These are phyloP conservation scores for Nibea albiflora DNA, from an alignment of 2,113 vertebrate genomes.

Conservation along the genomic window DNA sequence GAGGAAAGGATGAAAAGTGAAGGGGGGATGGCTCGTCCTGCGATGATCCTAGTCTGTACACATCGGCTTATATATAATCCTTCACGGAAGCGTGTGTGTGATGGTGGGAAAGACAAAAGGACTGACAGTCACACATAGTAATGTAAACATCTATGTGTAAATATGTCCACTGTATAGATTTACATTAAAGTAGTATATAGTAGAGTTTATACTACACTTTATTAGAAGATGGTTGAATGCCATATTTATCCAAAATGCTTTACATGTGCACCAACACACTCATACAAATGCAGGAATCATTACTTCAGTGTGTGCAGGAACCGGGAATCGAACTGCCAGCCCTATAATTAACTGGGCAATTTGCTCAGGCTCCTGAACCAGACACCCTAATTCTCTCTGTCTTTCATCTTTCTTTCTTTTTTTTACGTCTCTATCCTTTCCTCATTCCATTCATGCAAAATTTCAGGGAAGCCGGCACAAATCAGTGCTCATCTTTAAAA, in stretches of 20 bases:
- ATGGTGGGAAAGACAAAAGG: slow-evolving; percentile 1
- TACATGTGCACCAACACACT: background rate
- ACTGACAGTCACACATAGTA: background rate
- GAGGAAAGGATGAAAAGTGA: background rate
- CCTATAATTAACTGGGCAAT: background rate
- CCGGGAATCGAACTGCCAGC: background rate
- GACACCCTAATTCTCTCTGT: background rate
- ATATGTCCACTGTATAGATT: no score
- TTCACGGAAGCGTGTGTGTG: slow-evolving; percentile 5
- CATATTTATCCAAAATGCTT: background rate
- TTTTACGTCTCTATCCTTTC: no score
- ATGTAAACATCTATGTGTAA: background rate
- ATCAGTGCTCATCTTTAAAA: background rate
- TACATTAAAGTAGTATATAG: no score
- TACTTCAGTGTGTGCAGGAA: background rate
- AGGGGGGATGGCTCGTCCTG: background rate
- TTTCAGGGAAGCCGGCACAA: background rate
- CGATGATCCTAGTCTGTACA: background rate
- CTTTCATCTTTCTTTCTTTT: background rate
- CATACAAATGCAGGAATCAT: background rate
- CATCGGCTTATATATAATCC: background rate
- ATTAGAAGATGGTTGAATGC: no score
- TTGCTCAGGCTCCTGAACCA: background rate
- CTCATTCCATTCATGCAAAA: no score
- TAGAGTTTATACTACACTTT: background rate